phyloP scores from a whole-genome alignment of 2,888 invertebrate species.

The Lathronympha strigana region DNA sequence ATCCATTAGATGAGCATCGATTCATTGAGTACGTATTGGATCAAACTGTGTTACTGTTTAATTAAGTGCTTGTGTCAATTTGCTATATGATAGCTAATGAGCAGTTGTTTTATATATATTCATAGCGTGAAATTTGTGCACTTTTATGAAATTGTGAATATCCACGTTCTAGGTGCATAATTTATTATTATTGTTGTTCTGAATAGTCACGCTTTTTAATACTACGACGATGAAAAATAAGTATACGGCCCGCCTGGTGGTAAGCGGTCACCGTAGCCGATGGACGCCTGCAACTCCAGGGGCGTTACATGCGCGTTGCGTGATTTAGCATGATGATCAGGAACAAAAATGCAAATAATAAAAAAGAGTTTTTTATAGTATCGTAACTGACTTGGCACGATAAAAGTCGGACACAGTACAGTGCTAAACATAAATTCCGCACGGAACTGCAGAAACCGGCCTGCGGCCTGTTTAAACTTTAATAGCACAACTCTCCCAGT shows the following conservation, averaged over 20 bases:
- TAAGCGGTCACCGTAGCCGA: too few species aligned
- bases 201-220: too few species aligned
- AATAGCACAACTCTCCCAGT: slow-evolving; percentile 29
- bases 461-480: slow-evolving; percentile 20
- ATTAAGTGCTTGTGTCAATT: slow-evolving; percentile 10
- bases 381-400: too few species aligned
- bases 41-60: not conserved
- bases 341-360: too few species aligned
- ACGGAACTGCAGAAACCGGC: slow-evolving; percentile 3
- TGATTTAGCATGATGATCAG: too few species aligned
- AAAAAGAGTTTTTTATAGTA: too few species aligned
- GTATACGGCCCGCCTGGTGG: too few species aligned
- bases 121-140: slow-evolving; percentile 13
- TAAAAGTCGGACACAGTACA: not conserved
- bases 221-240: too few species aligned
- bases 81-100: slow-evolving; percentile 27
- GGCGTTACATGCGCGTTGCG: too few species aligned
- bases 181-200: not conserved
- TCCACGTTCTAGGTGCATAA: not conserved
- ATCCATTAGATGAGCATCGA: slow-evolving; percentile 22
- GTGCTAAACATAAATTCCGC: not conserved
- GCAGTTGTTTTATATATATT: slow-evolving; percentile 9
- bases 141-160: not conserved
- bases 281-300: too few species aligned
- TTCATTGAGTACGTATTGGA: slow-evolving; percentile 19